Percentiles rank a stretch among this genome's conserved stretches.
phyloP scores from a whole-genome alignment of 1,140 invertebrate species.

The Plectus sambesii region DNA sequence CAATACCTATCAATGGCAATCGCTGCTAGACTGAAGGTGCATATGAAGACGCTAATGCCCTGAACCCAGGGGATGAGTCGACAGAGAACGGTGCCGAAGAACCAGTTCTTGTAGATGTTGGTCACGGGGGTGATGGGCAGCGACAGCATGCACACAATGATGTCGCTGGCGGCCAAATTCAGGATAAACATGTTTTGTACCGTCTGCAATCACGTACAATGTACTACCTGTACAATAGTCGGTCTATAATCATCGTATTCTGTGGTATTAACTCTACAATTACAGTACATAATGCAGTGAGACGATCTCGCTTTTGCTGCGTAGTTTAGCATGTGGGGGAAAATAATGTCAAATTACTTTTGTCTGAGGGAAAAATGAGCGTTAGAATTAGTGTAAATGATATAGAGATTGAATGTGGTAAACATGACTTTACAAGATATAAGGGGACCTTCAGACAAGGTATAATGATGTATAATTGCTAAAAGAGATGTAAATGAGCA shows the following conservation, averaged over 20 bases:
- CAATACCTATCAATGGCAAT: conserved; percentile 42
- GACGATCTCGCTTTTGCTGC: too few species aligned
- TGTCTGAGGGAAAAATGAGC: conserved; percentile 3
- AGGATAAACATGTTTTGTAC: conserved; percentile 96
- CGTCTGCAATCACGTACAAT: conserved; percentile 51
- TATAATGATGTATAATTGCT: too few species aligned
- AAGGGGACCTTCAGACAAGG: too few species aligned
- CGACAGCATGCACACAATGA: conserved; percentile 76
- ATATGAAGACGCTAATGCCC: conserved; percentile 38
- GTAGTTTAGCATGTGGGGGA: too few species aligned
- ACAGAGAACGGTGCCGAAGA: conserved; percentile 44
- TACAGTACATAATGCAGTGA: conserved; percentile 1
- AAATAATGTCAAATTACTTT: conserved; percentile 3
- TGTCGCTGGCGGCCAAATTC: conserved; percentile 84
- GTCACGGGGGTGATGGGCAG: conserved; percentile 76
- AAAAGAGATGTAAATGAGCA: neutral
- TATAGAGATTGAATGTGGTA: neutral
- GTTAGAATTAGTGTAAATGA: neutral
- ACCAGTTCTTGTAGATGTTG: conserved; percentile 45
- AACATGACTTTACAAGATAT: neutral
- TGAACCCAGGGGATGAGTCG: conserved; percentile 46
- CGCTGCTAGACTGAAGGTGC: conserved; percentile 37
- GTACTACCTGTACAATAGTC: conserved; percentile 1
- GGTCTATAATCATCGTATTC: neutral
- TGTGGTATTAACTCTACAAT: neutral